Percentiles rank a stretch among this genome's conserved stretches.
Conservation (phyloP, 2,888 invertebrate species). For the Drosophila picticornis region DNA sequence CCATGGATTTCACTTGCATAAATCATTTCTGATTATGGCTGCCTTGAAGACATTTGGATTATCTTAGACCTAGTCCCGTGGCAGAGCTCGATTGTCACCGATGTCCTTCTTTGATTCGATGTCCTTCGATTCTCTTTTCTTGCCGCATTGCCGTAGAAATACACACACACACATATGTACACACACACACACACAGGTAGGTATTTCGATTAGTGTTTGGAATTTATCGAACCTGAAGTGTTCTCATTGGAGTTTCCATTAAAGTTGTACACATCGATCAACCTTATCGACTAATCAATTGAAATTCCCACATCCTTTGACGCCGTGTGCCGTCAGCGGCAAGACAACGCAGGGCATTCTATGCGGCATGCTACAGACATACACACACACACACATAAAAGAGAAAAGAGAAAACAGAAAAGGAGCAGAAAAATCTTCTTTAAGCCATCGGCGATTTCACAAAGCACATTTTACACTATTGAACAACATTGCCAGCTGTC, state of each 20-base stretch:
- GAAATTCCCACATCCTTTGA: constrained; percentile 32
- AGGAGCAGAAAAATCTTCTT: constrained; percentile 51
- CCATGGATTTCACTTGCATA: not conserved
- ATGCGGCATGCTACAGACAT: not conserved
- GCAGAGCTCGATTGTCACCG: not conserved
- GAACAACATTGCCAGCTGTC: constrained; percentile 75
- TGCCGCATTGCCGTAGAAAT: not conserved
- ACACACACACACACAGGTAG: not conserved
- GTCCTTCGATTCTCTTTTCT: not conserved
- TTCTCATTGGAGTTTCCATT: constrained; percentile 14
- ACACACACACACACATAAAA: not conserved
- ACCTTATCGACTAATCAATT: constrained; percentile 71
- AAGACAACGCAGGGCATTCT: not conserved
- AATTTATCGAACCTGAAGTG: constrained; percentile 18
- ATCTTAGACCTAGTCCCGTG: not conserved
- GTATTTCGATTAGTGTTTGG: constrained; percentile 9
- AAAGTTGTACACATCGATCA: constrained; percentile 57
- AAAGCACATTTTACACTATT: constrained; percentile 60
- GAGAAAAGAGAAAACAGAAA: not conserved
- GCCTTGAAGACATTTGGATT: not conserved
- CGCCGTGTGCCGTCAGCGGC: not conserved
- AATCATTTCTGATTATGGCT: not conserved
- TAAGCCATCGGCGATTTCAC: constrained; percentile 67
- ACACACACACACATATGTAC: not conserved
- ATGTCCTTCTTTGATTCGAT: not conserved